These are phyloP conservation scores for Busseola fusca DNA, from an alignment of 2,888 invertebrate genomes.

Conservation along the genomic window DNA sequence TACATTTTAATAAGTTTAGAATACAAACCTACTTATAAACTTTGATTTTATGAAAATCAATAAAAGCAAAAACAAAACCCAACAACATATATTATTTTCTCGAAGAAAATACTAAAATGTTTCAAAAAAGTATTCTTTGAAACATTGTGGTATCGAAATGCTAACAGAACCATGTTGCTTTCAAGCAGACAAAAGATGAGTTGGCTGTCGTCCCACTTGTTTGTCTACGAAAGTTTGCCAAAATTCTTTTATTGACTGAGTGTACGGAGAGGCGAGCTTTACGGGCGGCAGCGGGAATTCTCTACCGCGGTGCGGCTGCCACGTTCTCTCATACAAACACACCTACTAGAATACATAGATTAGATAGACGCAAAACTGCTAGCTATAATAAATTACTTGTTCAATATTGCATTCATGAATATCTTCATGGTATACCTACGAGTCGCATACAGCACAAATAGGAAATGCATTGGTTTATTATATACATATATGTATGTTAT, in stretches of 20 bases:
- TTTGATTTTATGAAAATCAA: neutral
- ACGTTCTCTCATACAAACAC: constrained; percentile 38
- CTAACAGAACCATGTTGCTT: constrained; percentile 84
- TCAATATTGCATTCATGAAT: constrained; percentile 40
- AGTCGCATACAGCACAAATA: neutral
- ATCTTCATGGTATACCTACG: constrained; percentile 19
- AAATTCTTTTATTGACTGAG: constrained; percentile 88
- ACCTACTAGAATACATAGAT: constrained; percentile 21
- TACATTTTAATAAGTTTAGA: neutral
- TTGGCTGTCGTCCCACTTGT: constrained; percentile 88
- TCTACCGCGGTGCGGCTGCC: constrained; percentile 67
- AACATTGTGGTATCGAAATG: constrained; percentile 80
- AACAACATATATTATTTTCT: constrained; percentile 32
- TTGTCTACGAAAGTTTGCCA: constrained; percentile 88
- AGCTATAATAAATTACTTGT: constrained; percentile 24
- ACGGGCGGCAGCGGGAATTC: constrained; percentile 74
- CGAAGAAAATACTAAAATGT: constrained; percentile 57
- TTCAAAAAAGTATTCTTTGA: constrained; percentile 67
- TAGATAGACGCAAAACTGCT: constrained; percentile 25
- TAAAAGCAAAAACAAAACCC: neutral
- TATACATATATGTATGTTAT: constrained; percentile 5
- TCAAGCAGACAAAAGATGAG: constrained; percentile 87
- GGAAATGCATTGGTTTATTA: neutral
- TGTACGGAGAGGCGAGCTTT: constrained; percentile 80
- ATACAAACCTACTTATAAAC: neutral